Base-by-base conservation (phyloP, 1,140 invertebrate genomes). In the Phymastichus coffea region DNA sequence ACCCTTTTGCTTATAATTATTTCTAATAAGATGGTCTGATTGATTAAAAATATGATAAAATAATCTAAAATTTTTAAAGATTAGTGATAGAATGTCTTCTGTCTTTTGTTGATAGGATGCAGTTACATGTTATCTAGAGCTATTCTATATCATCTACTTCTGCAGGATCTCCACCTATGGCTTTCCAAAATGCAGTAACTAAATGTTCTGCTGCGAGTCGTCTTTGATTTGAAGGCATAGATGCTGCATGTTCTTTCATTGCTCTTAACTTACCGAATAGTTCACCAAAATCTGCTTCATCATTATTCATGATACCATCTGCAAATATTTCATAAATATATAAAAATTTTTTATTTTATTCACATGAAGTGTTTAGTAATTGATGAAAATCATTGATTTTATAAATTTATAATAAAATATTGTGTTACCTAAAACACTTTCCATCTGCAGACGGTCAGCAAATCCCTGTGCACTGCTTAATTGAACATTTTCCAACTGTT, bases 161-260 rank as follows among this genome's bases (percentile, higher is more conserved):
- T 61, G 88, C 85, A 41, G 87, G 84, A 77, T 89, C 86, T 37
- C 88, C 89, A 28, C 88, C 88, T 64, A 92, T 87, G 1, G 88
- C 87, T 70, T 84, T 85, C 89, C 88, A 92, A 74, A 92, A 92
- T 22, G 87, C 86, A 57, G 87, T 83, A 0, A 90, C 89, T 67
- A 91, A 83, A 78, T 91, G 83, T 75, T 93, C 89, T 15, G 90
- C 90, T 75, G 86, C 88, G 55, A 81, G 80, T 73, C 86, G 85
- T 57, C 88, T 83, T 70, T 91, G 81, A 41, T 83, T 83, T 10
- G 76, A 73, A 20, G 86, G 84, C 60, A 92, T 67, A 14, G 77
- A 80, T 57, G 83, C 77, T 12, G 88, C 85, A 75, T 85, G 86
- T 64, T 88, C 85, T 78, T 87, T 88, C 83, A 89, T 86, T 33